Base-by-base conservation (phyloP, 2,888 invertebrate genomes). In the Lithosia quadra region DNA sequence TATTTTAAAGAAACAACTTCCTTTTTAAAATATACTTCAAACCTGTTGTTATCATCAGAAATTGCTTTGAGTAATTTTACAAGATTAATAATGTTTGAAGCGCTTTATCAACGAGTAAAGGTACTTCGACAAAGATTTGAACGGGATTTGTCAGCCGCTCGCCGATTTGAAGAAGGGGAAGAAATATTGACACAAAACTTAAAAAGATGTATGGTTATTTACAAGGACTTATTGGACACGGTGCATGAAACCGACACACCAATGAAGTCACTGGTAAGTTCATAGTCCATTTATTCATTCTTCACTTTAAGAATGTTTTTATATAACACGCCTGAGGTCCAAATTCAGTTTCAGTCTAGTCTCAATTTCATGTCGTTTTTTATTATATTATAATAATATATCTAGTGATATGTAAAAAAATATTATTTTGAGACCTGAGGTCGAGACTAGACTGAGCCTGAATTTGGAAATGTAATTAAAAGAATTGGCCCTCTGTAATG, bases 51-150 rank as follows among this genome's bases (percentile, higher is more conserved):
- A 28, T 57, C 64, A 15, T 49, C 49, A 53, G 57, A 4, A 36
- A 53, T 53, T 28, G 15, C 11, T 13, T 11, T 60, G 21, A 34
- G 63, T 24, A 68, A 60, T 28, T 43, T 64, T 21, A 36, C 68
- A 43, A 68, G 68, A 39, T 43, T 68, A 34, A 68, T 68, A 55
- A 55, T 68, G 56, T 64, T 68, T 68, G 68, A 68, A 64, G 15
- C 53, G 3, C 22, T 64, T 39, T 63, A 68, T 28, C 39, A 33
- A 4, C 63, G 68, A 43, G 56, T 64, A 59, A 68, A 68, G n/a
- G 36, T 64, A 39, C 64, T 68, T 59, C 68, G 68, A 2, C 60
- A 60, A 39, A 53, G 39, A 8, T 59, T 68, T 21, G 60, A 64
- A 11, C 22, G 21, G 21, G 39, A 56, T 8, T 64, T 68, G 43